Base-by-base conservation (phyloP, 2,888 invertebrate species). In the Nemotelus pantherinus region DNA sequence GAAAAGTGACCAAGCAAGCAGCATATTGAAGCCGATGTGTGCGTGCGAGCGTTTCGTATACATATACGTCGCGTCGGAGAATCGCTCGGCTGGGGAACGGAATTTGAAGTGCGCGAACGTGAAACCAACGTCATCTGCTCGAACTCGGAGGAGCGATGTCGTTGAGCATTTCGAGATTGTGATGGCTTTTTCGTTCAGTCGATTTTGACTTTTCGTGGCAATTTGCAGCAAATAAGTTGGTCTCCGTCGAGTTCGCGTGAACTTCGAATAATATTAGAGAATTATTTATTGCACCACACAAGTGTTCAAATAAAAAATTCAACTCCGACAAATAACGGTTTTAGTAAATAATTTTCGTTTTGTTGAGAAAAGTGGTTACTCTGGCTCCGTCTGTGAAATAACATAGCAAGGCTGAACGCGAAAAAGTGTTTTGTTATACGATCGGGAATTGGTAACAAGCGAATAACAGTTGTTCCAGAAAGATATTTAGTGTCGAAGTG, bases 161-260 rank as follows among this genome's bases (percentile, higher is more conserved):
- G 70, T 43, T 41, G 68, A 50, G 41, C 53, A 44, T 39, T 43
- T 53, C 10, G 47, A 70, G 53, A 41, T 70, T 70, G 43, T 47
- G 45, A 10, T 70, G 39, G 41, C 25, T 5, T 45, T 47, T 5
- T 44, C 39, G 72, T 74, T 76, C 65, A 76, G 76, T 76, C 76
- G 64, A 43, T 65, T n/a, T 50, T 53, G 76, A 76, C 65, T 65
- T 76, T 76, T 47, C 65, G 76, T 64, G 50, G 76, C 65, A 45
- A 65, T 53, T 64, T 53, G 64, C 64, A 53, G 76, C 55, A 50
- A 58, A 39, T 68, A 10, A 10, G 41, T 6, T 7, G 44, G n/a
- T 10, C 65, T 65, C 65, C n/a, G 65, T n/a, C 65, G 65, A 47
- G n/a, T 44, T 47, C 65, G 44, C 47, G 47, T 43, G 63, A 25